phyloP scores from a whole-genome alignment of 2,888 invertebrate species.

The Drosophila pegasa region DNA sequence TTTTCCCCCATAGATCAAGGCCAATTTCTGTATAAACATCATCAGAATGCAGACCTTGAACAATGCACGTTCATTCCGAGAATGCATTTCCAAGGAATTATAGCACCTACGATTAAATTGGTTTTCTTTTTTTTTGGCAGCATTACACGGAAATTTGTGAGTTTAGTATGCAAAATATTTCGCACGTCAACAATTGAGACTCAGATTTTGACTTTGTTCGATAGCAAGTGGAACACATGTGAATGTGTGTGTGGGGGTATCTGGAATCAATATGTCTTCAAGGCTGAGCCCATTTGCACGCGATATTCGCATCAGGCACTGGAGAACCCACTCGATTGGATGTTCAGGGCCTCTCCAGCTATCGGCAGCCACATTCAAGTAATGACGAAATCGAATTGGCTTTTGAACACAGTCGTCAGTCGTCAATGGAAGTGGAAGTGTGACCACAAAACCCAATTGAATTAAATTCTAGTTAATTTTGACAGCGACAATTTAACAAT shows the following conservation, averaged over 20 bases:
- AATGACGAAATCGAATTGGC: constrained; percentile 64
- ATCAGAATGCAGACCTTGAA: constrained; percentile 34
- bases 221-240: constrained; percentile 10
- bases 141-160: constrained; percentile 45
- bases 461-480: constrained; percentile 63
- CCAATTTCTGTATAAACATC: constrained; percentile 22
- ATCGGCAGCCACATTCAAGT: constrained; percentile 37
- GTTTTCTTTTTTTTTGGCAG: constrained; percentile 17
- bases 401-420: constrained; percentile 27
- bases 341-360: constrained; percentile 32
- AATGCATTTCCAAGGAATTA: constrained; percentile 39
- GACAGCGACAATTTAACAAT: constrained; percentile 48
- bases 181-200: constrained; percentile 29
- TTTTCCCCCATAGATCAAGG: constrained; percentile 20
- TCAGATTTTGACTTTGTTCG: constrained; percentile 7
- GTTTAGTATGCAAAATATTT: constrained; percentile 50
- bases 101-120: neutral
- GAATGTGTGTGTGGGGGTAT: neutral
- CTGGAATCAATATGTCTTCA: constrained; percentile 51
- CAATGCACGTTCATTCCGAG: constrained; percentile 24
- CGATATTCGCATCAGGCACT: constrained; percentile 59
- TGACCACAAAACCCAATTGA: constrained; percentile 71
- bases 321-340: constrained; percentile 27
- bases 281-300: constrained; percentile 65
- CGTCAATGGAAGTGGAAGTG: constrained; percentile 51